phyloP scores from a whole-genome alignment of 2,888 invertebrate species.

The Limnephilus rhombicus region DNA sequence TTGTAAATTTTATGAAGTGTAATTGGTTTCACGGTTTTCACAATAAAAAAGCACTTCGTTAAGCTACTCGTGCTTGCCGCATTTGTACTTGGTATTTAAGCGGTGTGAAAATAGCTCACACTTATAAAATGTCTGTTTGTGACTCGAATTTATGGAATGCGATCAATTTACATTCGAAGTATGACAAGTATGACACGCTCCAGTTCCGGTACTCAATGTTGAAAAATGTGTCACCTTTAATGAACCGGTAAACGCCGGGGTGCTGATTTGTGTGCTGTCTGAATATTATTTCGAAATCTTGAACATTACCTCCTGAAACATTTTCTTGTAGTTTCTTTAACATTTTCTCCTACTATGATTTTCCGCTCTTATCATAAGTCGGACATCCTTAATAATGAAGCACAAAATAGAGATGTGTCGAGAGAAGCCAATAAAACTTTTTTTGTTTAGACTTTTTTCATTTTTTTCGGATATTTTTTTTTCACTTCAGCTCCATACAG shows the following conservation, averaged over 20 bases:
- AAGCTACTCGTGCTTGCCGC: neutral
- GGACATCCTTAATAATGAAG: too few species aligned
- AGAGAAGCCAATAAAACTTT: too few species aligned
- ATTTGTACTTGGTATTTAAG: neutral
- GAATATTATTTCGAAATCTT: neutral
- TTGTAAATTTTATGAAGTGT: too few species aligned
- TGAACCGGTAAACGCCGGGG: neutral
- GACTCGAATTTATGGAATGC: slow-evolving; percentile 23
- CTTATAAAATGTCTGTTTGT: slow-evolving; percentile 3
- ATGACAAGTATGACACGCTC: neutral
- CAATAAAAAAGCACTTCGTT: neutral
- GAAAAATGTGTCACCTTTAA: neutral
- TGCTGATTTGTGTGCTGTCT: neutral
- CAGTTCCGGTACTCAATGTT: neutral
- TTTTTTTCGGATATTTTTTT: too few species aligned
- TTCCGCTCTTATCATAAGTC: too few species aligned
- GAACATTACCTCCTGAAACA: neutral
- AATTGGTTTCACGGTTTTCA: too few species aligned
- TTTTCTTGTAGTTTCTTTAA: too few species aligned
- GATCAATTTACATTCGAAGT: slow-evolving; percentile 9
- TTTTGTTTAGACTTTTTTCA: too few species aligned
- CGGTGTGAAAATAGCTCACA: neutral
- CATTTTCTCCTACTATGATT: too few species aligned
- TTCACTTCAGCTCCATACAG: too few species aligned
- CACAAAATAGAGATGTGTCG: too few species aligned